Conservation (phyloP, 2,113 vertebrate species). For the Semnornis frantzii region DNA sequence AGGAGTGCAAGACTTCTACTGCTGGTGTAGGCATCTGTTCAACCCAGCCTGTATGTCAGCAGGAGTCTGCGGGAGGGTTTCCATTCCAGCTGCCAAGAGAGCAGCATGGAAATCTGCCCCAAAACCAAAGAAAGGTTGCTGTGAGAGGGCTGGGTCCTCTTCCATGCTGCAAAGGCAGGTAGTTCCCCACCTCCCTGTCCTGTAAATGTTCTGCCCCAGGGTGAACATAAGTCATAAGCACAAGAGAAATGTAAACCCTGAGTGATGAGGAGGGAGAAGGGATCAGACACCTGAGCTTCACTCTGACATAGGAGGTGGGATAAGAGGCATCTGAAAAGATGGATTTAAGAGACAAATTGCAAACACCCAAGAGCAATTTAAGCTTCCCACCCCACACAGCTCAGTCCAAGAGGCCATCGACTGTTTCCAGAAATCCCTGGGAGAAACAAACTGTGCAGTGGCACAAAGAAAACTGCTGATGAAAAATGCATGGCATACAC, state of each 20-base stretch:
- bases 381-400: background rate
- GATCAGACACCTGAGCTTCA: background rate
- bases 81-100: background rate
- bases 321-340: fast-evolving
- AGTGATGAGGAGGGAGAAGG: background rate
- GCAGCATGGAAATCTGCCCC: background rate
- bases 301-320: fast-evolving
- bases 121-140: background rate
- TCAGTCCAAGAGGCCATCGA: background rate
- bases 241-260: background rate
- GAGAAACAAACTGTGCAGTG: background rate
- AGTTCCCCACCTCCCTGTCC: background rate
- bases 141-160: background rate
- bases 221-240: background rate
- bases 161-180: background rate
- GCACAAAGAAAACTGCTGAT: background rate
- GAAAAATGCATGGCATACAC: background rate
- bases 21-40: background rate
- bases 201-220: background rate
- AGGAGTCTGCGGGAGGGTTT: background rate
- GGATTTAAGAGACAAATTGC: background rate
- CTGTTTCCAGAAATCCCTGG: background rate
- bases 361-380: background rate
- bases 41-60: background rate
- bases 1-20: background rate